Evolutionary conservation across 1,140 invertebrate genomes (phyloP), one percentile per base, ranked within the genome.

Genomic region (Bombus sibiricus): DNA sequence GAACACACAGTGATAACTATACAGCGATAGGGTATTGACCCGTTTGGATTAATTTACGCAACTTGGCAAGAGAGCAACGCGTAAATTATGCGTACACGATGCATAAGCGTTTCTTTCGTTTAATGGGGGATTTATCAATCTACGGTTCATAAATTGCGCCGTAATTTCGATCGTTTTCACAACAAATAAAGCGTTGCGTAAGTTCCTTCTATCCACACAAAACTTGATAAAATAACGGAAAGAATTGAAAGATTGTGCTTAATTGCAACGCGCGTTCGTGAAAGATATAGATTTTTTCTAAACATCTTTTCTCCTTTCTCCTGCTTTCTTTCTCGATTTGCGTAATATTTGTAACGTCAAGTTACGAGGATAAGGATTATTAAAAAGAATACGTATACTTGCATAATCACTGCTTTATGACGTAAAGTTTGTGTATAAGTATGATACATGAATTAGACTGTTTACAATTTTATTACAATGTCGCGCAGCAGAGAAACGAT

Each of bases 11-110:
- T 62, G 88, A 88, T 86, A 86, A 83, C 34, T 73, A 53, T 3
- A 62, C 9, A 71, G 81, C 37, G 79, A 86, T 87, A 75, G 68
- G 77, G 76, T 82, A 80, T 87, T 88, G 80, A 88, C 64, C 59
- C 62, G 53, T 86, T 41, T 66, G 62, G 73, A 66, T 83, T 47
- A 89, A 78, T 85, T 85, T 85, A 74, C 83, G 69, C 57, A 85
- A 85, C 69, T 47, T 39, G 53, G 39, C 47, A 68, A 59, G 76
- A 72, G 66, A 72, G 76, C 39, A 62, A 72, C 47, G 53, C 47
- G 69, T 81, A 81, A 85, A 85, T 81, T 73, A n/a, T 64, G 59
- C 57, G 83, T 73, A 64, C 39, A 22, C 28, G 28, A 69, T 77
- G 64, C 75, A 71, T 78, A 28, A 25, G 43, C 37, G 62, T 59